These are phyloP conservation scores for Drosophila sulfurigaster DNA, from an alignment of 1,140 invertebrate species.

Conservation along the genomic window DNA sequence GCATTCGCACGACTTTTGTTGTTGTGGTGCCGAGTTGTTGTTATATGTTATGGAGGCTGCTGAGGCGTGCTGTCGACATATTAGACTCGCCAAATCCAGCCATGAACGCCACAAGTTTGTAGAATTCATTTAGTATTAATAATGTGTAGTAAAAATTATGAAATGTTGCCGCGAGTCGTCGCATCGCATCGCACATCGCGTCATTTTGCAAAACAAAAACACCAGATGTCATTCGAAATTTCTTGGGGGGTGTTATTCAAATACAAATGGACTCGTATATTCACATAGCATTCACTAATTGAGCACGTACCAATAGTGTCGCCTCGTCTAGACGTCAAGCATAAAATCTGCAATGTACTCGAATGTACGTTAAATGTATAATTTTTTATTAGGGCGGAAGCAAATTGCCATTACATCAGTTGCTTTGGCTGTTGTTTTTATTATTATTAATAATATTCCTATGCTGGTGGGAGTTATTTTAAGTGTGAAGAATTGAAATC, in stretches of 20 bases:
- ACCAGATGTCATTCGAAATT: constrained; percentile 58
- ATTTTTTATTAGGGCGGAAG: constrained; percentile 74
- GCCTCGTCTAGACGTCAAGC: constrained; percentile 80
- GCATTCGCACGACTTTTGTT: constrained; percentile 65
- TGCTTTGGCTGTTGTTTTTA: constrained; percentile 28
- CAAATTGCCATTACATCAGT: constrained; percentile 57
- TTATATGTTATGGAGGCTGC: neutral
- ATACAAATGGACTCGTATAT: neutral
- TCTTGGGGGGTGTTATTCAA: constrained; percentile 33
- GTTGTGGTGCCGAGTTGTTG: constrained; percentile 20
- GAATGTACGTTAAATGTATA: constrained; percentile 48
- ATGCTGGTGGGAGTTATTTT: constrained; percentile 13
- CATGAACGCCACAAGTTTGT: neutral
- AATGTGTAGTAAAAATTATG: constrained; percentile 53
- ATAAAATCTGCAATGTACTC: constrained; percentile 79
- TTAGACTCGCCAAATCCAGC: constrained; percentile 4
- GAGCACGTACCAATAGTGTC: constrained; percentile 80
- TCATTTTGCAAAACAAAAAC: constrained; percentile 3
- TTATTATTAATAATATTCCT: neutral
- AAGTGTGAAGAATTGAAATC: constrained; percentile 33
- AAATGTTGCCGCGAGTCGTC: constrained; percentile 50
- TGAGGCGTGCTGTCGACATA: constrained; percentile 3
- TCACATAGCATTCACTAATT: constrained; percentile 55
- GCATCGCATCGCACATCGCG: constrained; percentile 7
- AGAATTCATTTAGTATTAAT: constrained; percentile 2